Evolutionary conservation across 1,140 invertebrate genomes (phyloP), one percentile per base, ranked within the genome.

Genomic region (Antheraea pernyi): DNA sequence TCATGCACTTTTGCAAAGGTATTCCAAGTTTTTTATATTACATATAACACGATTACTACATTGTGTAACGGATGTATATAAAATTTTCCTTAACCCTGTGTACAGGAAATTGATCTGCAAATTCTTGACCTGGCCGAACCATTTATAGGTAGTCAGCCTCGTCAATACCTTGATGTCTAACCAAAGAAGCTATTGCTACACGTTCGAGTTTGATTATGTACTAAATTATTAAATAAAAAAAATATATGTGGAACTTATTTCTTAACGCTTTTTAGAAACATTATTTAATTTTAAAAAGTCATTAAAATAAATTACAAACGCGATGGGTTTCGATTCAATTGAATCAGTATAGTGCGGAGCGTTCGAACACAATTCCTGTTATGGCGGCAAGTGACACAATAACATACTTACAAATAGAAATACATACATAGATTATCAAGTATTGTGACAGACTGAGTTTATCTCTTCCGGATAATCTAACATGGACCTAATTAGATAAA

Each of bases 381-480:
- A 63, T 63, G 19, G 19, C 19, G 46, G 30, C 61, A 58, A 67
- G n/a, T 63, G 59, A 59, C 70, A 75, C 66, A 68, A 70, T 68
- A 68, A 72, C 70, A 70, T 65, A 63, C 11, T 30, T 63, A n/a
- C 37, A 22, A 63, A 63, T 63, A 37, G 37, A n/a, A 63, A 61
- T 72, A 18, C 19, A 62, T n/a, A 53, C 46, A 53, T 53, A 53
- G 46, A 53, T 53, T 53, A 53, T 53, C 16, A 53, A 30, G 61
- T 60, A 73, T 77, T 77, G 71, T 76, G 60, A 69, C 59, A 46
- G 72, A 70, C 70, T 16, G 16, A 10, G 13, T 6, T 64, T 76
- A 73, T 70, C 71, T 74, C 75, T 73, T 76, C 71, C 75, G 69
- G 75, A 71, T 69, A 69, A 73, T 71, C 70, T 68, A 69, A 48